Evolutionary conservation across 2,888 invertebrate species (phyloP).

Genomic region (Xanthia icteritia): DNA sequence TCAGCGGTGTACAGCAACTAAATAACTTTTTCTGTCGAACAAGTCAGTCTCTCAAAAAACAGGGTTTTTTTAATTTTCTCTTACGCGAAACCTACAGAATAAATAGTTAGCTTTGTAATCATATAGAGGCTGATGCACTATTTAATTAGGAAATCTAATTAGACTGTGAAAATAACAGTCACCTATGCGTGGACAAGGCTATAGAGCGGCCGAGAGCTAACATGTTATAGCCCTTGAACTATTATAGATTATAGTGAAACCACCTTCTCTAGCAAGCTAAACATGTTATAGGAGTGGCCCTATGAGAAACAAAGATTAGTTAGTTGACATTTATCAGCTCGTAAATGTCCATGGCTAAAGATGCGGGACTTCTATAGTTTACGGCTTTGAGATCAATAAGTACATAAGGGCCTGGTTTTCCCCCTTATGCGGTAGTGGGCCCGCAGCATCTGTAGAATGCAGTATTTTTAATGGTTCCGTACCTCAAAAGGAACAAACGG

Average conservation of each 20-base stretch:
- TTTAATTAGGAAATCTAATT: slow-evolving; percentile 30
- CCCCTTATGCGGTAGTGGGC: neutral
- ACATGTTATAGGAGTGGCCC: slow-evolving; percentile 47
- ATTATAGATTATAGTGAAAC: slow-evolving; percentile 7
- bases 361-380: neutral
- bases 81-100: neutral
- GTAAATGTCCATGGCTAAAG: slow-evolving; percentile 2
- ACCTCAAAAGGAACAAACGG: too few species aligned
- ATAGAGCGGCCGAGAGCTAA: slow-evolving; percentile 8
- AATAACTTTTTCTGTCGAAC: neutral
- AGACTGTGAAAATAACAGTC: slow-evolving; percentile 21
- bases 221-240: slow-evolving; percentile 48
- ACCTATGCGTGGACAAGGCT: slow-evolving; percentile 37
- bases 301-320: neutral
- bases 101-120: neutral
- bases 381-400: neutral
- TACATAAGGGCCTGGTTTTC: neutral
- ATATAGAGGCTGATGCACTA: too few species aligned
- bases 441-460: neutral
- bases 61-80: too few species aligned
- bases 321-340: slow-evolving; percentile 1
- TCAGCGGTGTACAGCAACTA: too few species aligned
- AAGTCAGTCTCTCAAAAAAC: neutral
- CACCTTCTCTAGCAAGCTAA: slow-evolving; percentile 31
- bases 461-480: too few species aligned